phyloP scores from a whole-genome alignment of 2,797 vertebrate species.

The Bovichtus diacanthus region DNA sequence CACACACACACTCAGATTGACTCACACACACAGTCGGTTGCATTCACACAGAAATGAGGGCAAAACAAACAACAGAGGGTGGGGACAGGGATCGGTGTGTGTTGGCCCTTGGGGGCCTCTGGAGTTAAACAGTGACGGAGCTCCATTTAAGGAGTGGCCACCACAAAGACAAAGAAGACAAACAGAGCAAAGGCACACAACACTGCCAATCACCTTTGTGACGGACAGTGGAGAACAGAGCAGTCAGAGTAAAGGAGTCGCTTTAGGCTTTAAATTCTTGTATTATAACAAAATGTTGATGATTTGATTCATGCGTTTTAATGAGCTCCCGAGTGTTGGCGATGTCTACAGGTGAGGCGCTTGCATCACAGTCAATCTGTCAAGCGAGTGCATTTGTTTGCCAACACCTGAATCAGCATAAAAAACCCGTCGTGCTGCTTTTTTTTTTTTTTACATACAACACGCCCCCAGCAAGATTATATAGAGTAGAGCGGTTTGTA shows the following conservation, averaged over 20 bases:
- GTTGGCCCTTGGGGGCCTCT: conserved; percentile 73
- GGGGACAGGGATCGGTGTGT: conserved; percentile 61
- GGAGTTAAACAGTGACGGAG: conserved; percentile 72
- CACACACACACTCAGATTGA: conserved; percentile 26
- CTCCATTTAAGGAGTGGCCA: conserved; percentile 74
- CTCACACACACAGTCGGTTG: conserved; percentile 33
- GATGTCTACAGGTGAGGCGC: not conserved
- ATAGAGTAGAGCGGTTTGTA: conserved; percentile 51
- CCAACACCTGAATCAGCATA: conserved; percentile 71
- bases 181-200: conserved; percentile 64
- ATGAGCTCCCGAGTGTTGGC: not conserved
- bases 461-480: conserved; percentile 59
- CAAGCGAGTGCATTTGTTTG: conserved; percentile 61
- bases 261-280: not conserved
- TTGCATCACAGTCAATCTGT: conserved; percentile 53
- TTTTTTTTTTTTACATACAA: conserved; percentile 39
- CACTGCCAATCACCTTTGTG: conserved; percentile 23
- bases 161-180: conserved; percentile 66
- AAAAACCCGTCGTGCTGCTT: conserved; percentile 74
- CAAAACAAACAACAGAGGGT: conserved; percentile 82
- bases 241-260: not conserved
- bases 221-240: not conserved
- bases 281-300: not conserved
- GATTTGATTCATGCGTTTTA: not conserved
- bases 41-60: conserved; percentile 79